Evolutionary conservation across 2,888 invertebrate species (phyloP).

Genomic region (Neria commutata): DNA sequence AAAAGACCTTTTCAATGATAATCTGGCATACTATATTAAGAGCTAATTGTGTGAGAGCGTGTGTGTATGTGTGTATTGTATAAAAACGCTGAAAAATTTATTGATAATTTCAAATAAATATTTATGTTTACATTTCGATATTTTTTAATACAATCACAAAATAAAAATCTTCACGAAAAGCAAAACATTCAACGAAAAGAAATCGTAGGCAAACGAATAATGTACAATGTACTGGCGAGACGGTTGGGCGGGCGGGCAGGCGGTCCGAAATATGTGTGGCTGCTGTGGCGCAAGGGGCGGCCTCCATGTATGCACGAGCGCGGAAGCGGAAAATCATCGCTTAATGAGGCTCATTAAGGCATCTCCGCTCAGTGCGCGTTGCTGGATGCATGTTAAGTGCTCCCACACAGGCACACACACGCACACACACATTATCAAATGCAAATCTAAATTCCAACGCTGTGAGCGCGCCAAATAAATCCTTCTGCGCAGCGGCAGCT

Average conservation of each 20-base stretch:
- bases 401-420: too few relatives aligned
- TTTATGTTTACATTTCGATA: constrained; percentile 14
- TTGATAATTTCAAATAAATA: constrained; percentile 9
- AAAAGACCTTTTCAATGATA: too few relatives aligned
- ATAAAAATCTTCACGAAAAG: background rate
- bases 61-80: too few relatives aligned
- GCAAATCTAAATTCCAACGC: background rate
- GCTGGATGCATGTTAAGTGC: background rate
- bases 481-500: too few relatives aligned
- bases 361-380: background rate
- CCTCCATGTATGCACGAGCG: constrained; percentile 2
- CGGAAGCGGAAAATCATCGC: background rate
- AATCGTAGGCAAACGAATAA: too few relatives aligned
- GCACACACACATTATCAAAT: too few relatives aligned
- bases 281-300: background rate
- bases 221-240: too few relatives aligned
- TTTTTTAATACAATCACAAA: constrained; percentile 3
- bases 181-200: too few relatives aligned
- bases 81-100: constrained; percentile 2
- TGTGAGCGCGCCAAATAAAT: constrained; percentile 9
- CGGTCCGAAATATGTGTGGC: background rate
- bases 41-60: too few relatives aligned
- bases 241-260: too few relatives aligned
- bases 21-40: too few relatives aligned
- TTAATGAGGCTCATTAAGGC: constrained; percentile 12